Conservation (phyloP, 2,888 invertebrate genomes). For the Boloria selene region DNA sequence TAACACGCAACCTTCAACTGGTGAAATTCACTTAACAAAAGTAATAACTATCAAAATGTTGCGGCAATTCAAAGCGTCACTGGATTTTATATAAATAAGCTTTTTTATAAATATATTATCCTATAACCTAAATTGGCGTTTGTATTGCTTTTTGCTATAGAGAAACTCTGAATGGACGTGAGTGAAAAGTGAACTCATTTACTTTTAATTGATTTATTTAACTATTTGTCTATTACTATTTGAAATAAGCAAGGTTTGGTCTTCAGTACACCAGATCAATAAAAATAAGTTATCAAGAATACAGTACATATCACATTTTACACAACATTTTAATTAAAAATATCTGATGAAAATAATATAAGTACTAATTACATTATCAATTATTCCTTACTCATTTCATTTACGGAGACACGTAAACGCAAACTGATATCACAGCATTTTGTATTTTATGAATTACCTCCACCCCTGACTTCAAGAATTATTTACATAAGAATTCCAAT, state of each 20-base stretch:
- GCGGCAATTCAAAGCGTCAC: conserved; percentile 37
- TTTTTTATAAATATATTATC: conserved; percentile 52
- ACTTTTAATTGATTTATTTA: conserved; percentile 6
- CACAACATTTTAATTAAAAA: conserved; percentile 19
- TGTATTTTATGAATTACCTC: conserved; percentile 64
- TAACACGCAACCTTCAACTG: conserved; percentile 51
- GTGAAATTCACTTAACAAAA: conserved; percentile 51
- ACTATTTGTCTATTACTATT: conserved; percentile 13
- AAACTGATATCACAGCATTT: conserved; percentile 81
- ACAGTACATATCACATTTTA: conserved; percentile 16
- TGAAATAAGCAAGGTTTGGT: conserved; percentile 21
- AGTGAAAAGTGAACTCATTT: conserved; percentile 30
- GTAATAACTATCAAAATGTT: conserved; percentile 49
- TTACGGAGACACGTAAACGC: conserved; percentile 53
- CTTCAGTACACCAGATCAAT: conserved; percentile 17
- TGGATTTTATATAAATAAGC: conserved; percentile 50
- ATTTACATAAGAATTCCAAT: conserved; percentile 46
- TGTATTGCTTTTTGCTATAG: conserved; percentile 66
- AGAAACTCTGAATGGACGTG: conserved; percentile 46
- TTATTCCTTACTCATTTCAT: conserved; percentile 30
- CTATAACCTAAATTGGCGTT: conserved; percentile 75
- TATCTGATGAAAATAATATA: conserved; percentile 14
- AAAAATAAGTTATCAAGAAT: conserved; percentile 12
- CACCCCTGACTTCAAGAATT: conserved; percentile 53
- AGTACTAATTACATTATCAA: conserved; percentile 26